A percentile compares a stretch with the other conserved stretches of the same genome.
Evolutionary conservation across 64 coral and sea anemone species (phyloP).

Genomic region (Hydrozoanthus tunicans): DNA sequence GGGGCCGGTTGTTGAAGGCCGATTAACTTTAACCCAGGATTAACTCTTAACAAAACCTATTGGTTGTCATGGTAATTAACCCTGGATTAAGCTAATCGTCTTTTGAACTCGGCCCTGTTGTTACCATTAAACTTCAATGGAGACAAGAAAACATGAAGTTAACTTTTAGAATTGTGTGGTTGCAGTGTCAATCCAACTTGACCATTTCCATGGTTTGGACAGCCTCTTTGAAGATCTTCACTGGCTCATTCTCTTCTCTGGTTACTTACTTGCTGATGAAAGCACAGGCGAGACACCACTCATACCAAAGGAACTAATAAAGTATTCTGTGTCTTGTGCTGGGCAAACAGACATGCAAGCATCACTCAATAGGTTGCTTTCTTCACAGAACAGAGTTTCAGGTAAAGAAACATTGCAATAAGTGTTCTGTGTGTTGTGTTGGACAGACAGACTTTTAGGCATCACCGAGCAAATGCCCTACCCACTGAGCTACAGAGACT

Average conservation of each 20-base stretch:
- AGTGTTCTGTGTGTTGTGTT: no score
- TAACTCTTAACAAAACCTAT: no score
- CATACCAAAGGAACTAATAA: conserved; percentile 81
- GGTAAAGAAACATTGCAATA: conserved; percentile 11
- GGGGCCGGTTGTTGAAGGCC: no score
- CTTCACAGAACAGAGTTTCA: conserved; percentile 56
- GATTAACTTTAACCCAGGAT: no score
- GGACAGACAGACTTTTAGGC: no score
- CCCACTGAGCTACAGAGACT: no score
- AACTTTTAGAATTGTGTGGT: not conserved
- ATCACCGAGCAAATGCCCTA: no score
- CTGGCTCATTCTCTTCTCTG: conserved; percentile 91
- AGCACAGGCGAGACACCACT: conserved; percentile 84
- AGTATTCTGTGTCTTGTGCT: conserved; percentile 73
- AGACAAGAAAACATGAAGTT: not conserved
- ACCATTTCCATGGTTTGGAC: conserved; percentile 63
- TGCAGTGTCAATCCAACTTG: conserved; percentile 55
- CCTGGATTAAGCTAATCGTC: not conserved
- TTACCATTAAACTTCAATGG: not conserved
- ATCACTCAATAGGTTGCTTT: conserved; percentile 48
- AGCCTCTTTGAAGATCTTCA: conserved; percentile 94
- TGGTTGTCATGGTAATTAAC: no score
- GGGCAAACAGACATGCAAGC: conserved; percentile 69
- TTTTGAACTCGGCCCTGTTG: not conserved
- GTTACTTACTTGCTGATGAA: conserved; percentile 90